A percentile compares a stretch with the other conserved stretches of the same genome.
Conservation (phyloP, 2,888 invertebrate genomes). For the Rhabditoides inermis region DNA sequence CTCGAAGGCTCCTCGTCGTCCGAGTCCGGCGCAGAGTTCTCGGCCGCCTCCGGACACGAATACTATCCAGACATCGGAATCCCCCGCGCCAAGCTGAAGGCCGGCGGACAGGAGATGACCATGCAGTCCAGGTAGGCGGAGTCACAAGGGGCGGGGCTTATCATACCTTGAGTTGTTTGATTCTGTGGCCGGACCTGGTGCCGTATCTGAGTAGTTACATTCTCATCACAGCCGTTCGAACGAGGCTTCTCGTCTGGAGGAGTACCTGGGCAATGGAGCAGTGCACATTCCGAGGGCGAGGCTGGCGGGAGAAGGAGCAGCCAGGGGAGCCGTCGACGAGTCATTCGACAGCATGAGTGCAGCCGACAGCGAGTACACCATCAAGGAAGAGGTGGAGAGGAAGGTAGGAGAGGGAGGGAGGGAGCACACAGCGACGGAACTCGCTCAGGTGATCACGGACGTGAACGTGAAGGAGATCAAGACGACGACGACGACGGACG, state of each 20-base stretch:
- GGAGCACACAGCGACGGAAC: not conserved
- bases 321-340: slow-evolving; percentile 10
- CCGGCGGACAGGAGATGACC: slow-evolving; percentile 13
- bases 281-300: slow-evolving; percentile 49
- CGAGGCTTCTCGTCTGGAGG: too few relatives aligned
- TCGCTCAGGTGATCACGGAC: slow-evolving; percentile 47
- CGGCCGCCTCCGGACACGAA: slow-evolving; percentile 35
- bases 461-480: slow-evolving; percentile 46
- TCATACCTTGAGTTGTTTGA: too few relatives aligned
- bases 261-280: slow-evolving; percentile 38
- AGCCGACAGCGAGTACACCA: slow-evolving; percentile 49
- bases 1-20: slow-evolving; percentile 48
- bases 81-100: slow-evolving; percentile 49
- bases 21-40: slow-evolving; percentile 44
- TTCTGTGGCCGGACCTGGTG: too few relatives aligned
- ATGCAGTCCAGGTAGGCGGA: too few relatives aligned
- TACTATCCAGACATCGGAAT: slow-evolving; percentile 51
- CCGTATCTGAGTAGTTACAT: too few relatives aligned
- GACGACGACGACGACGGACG: slow-evolving; percentile 47
- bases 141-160: too few relatives aligned
- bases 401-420: slow-evolving; percentile 4
- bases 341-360: slow-evolving; percentile 39
- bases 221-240: too few relatives aligned
- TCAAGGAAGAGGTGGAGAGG: slow-evolving; percentile 47
- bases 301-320: slow-evolving; percentile 25